Evolutionary conservation across 2,888 invertebrate species (phyloP), one percentile per base, ranked within the genome.

Genomic region (Tetramorium bicarinatum): DNA sequence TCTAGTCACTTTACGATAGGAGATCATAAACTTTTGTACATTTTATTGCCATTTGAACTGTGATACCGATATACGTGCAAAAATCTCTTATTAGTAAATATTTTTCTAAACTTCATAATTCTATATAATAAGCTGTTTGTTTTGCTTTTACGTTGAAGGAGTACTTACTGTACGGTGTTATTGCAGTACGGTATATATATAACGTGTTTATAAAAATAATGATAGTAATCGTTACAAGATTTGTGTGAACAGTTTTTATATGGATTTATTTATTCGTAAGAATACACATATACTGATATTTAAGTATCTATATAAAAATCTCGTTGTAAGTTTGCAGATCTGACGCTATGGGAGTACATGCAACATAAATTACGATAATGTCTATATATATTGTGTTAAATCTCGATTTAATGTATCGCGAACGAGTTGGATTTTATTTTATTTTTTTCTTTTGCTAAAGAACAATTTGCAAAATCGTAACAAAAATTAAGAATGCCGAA

Each of bases 41-140:
- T 34, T 66, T 47, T 66, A 82, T 52, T 81, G 56, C 54, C 38
- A 74, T 64, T 75, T 82, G 8, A 76, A 82, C 82, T 82, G 82
- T 82, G 82, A 82, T 82, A 82, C 15, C 3, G 49, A 82, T 75
- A 44, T 77, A 66, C 18, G 6, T 34, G 25, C 29, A 13, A 18
- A 52, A 77, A 0, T 29, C 8, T 47, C 25, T 76, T 25, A 13
- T 77, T 41, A 64, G 21, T 52, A 66, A 66, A 52, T 76, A 66
- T 76, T 76, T 66, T 77, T 77, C 52, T 66, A 52, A 76, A 76
- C n/a, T 77, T 77, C n/a, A 52, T 64, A 38, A 38, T 49, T 38
- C 11, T 8, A 77, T 49, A n/a, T 52, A n/a, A 72, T 69, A 18
- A 59, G 13, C 41, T 59, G 25, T 49, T 44, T 29, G 13, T 29